Evolutionary conservation across 2,113 vertebrate species (phyloP).

Genomic region (Gracilinanus agilis): DNA sequence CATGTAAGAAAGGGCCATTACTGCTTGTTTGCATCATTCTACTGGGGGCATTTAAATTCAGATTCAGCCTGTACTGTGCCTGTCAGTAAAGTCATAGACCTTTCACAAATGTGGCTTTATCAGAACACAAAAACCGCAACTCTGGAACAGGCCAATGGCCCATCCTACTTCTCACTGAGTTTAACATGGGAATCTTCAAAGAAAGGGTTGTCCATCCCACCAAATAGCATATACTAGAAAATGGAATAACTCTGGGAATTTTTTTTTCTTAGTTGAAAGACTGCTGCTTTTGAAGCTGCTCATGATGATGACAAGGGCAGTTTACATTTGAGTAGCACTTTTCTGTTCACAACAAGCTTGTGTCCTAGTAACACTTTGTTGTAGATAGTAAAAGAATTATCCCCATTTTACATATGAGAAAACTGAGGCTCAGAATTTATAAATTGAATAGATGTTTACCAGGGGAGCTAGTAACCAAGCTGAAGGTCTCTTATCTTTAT

Average conservation of each 20-base stretch:
- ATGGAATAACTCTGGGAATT: background rate
- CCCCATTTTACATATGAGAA: background rate
- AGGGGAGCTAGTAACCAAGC: background rate
- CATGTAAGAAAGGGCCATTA: slow-evolving; percentile 32
- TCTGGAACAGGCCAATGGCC: slow-evolving; percentile 55
- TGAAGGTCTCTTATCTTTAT: background rate
- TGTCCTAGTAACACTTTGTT: background rate
- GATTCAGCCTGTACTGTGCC: slow-evolving; percentile 18
- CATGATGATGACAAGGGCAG: background rate
- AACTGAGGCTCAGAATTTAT: background rate
- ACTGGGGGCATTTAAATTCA: slow-evolving; percentile 62
- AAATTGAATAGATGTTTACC: background rate
- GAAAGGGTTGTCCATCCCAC: slow-evolving; percentile 5
- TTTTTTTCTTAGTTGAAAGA: background rate
- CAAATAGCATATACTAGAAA: background rate
- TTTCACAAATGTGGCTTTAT: slow-evolving; percentile 60
- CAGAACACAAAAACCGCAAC: slow-evolving; percentile 32
- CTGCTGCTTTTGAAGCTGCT: background rate
- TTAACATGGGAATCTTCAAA: slow-evolving; percentile 46
- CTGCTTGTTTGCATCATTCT: slow-evolving; percentile 44
- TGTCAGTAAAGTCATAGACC: slow-evolving; percentile 57
- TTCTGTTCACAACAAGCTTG: background rate
- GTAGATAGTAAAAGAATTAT: background rate
- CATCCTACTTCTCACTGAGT: slow-evolving; percentile 26
- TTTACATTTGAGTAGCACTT: background rate